These are phyloP conservation scores for Cyprinodon brontotheroides DNA, from an alignment of 2,113 vertebrate genomes.

Conservation along the genomic window DNA sequence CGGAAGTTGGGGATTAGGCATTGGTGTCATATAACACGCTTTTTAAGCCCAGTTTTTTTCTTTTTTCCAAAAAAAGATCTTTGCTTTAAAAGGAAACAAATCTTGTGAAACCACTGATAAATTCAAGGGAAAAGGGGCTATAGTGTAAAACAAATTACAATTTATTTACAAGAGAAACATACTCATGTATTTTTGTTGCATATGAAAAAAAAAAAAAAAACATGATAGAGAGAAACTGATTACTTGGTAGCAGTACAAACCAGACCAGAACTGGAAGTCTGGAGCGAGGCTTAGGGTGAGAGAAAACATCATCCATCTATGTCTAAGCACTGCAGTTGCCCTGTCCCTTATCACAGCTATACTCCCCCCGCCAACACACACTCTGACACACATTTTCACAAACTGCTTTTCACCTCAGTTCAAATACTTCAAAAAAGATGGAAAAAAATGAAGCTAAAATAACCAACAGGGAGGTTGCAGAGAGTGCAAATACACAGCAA, in stretches of 20 bases:
- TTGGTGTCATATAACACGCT: background rate
- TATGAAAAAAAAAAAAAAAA: conserved; percentile 18
- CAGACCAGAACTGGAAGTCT: conserved; percentile 52
- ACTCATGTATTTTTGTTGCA: conserved; percentile 23
- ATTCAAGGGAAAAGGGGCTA: background rate
- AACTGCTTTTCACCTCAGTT: conserved; percentile 48
- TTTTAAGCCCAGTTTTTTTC: background rate
- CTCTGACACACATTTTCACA: conserved; percentile 38
- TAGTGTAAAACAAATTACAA: conserved; percentile 7
- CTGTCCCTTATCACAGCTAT: conserved; percentile 73
- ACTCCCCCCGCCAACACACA: conserved; percentile 57
- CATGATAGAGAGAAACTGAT: conserved; percentile 4
- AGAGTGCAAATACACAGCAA: conserved; percentile 60
- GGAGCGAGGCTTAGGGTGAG: conserved; percentile 57
- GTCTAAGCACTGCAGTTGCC: conserved; percentile 60
- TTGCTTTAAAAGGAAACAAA: conserved; percentile 6
- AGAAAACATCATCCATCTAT: conserved; percentile 76
- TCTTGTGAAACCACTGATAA: background rate
- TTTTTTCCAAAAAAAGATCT: background rate
- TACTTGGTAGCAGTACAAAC: conserved; percentile 11
- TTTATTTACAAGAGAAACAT: conserved; percentile 51
- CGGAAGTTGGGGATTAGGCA: background rate
- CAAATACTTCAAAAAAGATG: conserved; percentile 47
- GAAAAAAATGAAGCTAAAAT: conserved; percentile 56
- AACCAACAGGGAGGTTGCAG: conserved; percentile 54